These are phyloP conservation scores for Caranx melampygus DNA, from an alignment of 2,113 vertebrate species.

Conservation along the genomic window DNA sequence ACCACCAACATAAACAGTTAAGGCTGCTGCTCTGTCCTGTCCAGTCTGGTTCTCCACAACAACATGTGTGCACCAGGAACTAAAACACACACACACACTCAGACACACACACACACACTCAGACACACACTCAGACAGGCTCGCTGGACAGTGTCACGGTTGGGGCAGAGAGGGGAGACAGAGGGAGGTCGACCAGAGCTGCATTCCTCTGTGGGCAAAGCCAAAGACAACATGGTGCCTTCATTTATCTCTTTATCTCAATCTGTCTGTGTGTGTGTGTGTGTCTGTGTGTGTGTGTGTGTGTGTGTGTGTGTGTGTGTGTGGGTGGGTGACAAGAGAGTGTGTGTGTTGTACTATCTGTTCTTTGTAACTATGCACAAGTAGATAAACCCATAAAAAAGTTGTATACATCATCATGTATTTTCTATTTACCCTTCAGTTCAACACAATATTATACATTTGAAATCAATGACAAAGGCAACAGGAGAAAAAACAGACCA, in stretches of 20 bases:
- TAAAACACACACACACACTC: neutral
- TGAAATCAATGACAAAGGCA: no score
- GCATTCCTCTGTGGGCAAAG: conserved; percentile 48
- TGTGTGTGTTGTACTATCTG: neutral
- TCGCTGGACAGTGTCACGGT: conserved; percentile 24
- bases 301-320: no score
- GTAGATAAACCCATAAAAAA: neutral
- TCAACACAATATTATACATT: no score
- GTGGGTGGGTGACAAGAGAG: neutral
- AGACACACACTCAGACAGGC: conserved; percentile 2
- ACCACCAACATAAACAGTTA: neutral
- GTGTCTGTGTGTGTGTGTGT: neutral
- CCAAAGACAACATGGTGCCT: conserved; percentile 43
- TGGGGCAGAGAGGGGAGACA: conserved; percentile 21
- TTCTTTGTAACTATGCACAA: neutral
- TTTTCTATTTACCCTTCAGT: no score
- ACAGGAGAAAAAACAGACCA: no score
- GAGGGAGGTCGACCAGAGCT: conserved; percentile 39
- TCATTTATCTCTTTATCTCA: conserved; percentile 37
- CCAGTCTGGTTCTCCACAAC: neutral
- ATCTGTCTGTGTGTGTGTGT: conserved; percentile 14
- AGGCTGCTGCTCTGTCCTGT: no score
- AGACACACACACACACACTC: no score
- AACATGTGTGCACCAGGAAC: neutral
- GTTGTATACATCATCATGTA: no score